Evolutionary conservation across 2,888 invertebrate genomes (phyloP).

Genomic region (Pardosa pseudoannulata): DNA sequence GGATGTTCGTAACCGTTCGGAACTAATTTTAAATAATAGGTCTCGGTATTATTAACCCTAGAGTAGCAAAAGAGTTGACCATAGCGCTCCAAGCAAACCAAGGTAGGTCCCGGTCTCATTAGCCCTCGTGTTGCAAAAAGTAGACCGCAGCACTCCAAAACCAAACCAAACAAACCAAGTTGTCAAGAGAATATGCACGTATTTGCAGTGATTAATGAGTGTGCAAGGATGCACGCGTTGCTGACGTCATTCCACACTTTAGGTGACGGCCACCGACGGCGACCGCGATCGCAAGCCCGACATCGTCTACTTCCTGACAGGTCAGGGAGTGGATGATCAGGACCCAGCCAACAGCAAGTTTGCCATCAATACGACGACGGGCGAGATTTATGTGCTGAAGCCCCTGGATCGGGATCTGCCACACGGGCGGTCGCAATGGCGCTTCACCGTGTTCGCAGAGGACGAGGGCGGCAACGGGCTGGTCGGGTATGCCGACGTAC

Average conservation of each 20-base stretch:
- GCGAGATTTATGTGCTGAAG: slow-evolving; percentile 96
- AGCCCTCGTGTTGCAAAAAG: too few relatives aligned
- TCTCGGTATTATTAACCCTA: too few relatives aligned
- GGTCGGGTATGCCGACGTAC: slow-evolving; percentile 97
- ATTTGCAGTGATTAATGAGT: too few relatives aligned
- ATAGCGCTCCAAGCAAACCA: too few relatives aligned
- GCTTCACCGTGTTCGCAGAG: slow-evolving; percentile 96
- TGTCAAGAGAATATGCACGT: too few relatives aligned
- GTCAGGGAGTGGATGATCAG: slow-evolving; percentile 96
- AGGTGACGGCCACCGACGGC: slow-evolving; percentile 97
- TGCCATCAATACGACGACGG: slow-evolving; percentile 95
- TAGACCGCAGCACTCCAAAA: too few relatives aligned
- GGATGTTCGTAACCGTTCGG: too few relatives aligned
- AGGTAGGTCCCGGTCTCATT: too few relatives aligned
- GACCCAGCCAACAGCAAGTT: slow-evolving; percentile 97
- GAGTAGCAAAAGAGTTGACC: too few relatives aligned
- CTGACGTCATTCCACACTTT: not conserved
- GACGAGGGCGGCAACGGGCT: slow-evolving; percentile 93
- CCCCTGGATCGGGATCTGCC: slow-evolving; percentile 98
- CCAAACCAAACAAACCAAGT: too few relatives aligned
- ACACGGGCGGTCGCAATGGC: slow-evolving; percentile 95
- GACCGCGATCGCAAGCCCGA: slow-evolving; percentile 96
- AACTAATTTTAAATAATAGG: too few relatives aligned
- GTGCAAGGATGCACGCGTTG: too few relatives aligned
- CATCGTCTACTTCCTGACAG: slow-evolving; percentile 96